These are phyloP conservation scores for Anser cygnoides DNA, from an alignment of 2,113 vertebrate genomes.

Conservation along the genomic window DNA sequence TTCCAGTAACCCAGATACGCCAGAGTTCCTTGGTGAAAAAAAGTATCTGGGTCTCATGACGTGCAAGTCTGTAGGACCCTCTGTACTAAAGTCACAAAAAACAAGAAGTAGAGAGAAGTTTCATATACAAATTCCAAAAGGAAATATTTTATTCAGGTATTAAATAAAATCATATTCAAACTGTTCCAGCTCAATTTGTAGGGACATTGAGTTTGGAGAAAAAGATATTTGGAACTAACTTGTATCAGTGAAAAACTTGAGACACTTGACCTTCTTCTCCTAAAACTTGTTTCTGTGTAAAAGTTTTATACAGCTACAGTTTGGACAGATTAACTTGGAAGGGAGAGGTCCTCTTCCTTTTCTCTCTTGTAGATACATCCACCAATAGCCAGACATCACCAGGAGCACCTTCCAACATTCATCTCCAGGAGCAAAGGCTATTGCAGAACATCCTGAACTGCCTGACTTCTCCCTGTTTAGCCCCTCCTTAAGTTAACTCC, in stretches of 20 bases:
- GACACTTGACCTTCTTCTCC: neutral
- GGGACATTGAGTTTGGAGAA: neutral
- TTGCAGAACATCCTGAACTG: neutral
- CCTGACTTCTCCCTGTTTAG: neutral
- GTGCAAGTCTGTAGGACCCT: neutral
- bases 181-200: neutral
- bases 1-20: neutral
- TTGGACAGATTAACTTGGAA: neutral
- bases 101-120: neutral
- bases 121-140: neutral
- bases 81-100: neutral
- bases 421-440: neutral
- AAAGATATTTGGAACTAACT: neutral
- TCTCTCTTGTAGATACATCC: neutral
- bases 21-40: neutral
- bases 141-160: neutral
- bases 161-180: neutral
- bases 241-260: neutral
- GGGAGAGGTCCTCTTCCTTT: neutral
- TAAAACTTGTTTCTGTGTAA: neutral
- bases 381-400: neutral
- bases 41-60: neutral
- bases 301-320: neutral
- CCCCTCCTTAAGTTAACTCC: no score
- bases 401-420: neutral